phyloP scores from a whole-genome alignment of 2,888 invertebrate species.

The Amphipoea oculea region DNA sequence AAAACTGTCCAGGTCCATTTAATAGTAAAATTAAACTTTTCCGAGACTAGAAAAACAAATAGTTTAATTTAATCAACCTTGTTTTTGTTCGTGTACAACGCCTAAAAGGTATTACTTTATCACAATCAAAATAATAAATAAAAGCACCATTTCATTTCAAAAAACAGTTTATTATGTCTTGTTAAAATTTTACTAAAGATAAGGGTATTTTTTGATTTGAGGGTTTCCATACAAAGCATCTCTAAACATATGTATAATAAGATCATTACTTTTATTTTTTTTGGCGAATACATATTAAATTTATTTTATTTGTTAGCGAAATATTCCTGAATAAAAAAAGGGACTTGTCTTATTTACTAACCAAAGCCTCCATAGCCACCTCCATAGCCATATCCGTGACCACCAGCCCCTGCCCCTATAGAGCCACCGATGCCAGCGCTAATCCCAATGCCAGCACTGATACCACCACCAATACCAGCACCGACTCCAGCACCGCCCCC shows the following conservation, averaged over 20 bases:
- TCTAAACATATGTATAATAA: background rate
- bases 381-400: background rate
- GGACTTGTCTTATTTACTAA: background rate
- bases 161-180: background rate
- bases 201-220: background rate
- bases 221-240: background rate
- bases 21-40: background rate
- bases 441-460: constrained; percentile 3
- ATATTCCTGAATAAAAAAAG: background rate
- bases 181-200: too few relatives aligned
- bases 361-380: constrained; percentile 1
- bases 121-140: background rate
- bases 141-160: background rate
- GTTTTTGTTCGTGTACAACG: background rate
- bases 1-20: background rate
- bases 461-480: constrained; percentile 1
- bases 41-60: background rate
- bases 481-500: background rate
- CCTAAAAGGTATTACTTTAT: background rate
- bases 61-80: background rate
- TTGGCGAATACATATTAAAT: background rate
- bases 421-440: constrained; percentile 8
- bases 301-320: background rate
- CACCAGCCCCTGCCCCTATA: background rate
- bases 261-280: background rate